Evolutionary conservation across 1,140 invertebrate genomes (phyloP).

Genomic region (Meloidogyne chitwoodi): DNA sequence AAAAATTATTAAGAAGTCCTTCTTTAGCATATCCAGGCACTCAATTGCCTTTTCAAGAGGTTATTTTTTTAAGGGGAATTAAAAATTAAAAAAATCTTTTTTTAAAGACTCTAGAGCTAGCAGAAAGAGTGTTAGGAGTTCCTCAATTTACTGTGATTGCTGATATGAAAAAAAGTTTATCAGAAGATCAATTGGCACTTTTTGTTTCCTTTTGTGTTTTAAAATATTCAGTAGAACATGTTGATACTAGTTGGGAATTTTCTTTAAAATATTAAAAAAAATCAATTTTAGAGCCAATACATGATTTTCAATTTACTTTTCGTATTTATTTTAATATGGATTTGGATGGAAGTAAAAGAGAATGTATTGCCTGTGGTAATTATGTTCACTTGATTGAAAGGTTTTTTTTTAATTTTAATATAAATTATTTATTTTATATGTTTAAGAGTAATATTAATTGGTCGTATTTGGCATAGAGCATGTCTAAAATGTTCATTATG

Average conservation of each 20-base stretch:
- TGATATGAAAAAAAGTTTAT: slow-evolving; percentile 1
- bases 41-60: slow-evolving; percentile 15
- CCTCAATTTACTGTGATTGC: slow-evolving; percentile 15
- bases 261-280: neutral
- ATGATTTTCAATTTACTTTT: slow-evolving; percentile 17
- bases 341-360: neutral
- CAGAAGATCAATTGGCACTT: slow-evolving; percentile 11
- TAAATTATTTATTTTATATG: neutral
- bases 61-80: neutral
- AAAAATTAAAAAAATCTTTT: neutral
- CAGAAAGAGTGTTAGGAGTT: slow-evolving; percentile 4
- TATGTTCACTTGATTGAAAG: slow-evolving; percentile 18
- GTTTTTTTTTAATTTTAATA: neutral
- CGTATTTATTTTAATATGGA: slow-evolving; percentile 24
- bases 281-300: slow-evolving; percentile 2
- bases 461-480: slow-evolving; percentile 11
- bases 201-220: slow-evolving; percentile 14
- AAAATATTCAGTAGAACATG: neutral
- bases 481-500: slow-evolving; percentile 17
- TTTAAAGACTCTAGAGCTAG: slow-evolving; percentile 4
- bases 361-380: slow-evolving; percentile 7
- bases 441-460: neutral
- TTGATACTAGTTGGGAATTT: slow-evolving; percentile 16
- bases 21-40: slow-evolving; percentile 4
- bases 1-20: neutral